Base-by-base conservation (phyloP, 2,888 invertebrate species). In the Idaea aversata region DNA sequence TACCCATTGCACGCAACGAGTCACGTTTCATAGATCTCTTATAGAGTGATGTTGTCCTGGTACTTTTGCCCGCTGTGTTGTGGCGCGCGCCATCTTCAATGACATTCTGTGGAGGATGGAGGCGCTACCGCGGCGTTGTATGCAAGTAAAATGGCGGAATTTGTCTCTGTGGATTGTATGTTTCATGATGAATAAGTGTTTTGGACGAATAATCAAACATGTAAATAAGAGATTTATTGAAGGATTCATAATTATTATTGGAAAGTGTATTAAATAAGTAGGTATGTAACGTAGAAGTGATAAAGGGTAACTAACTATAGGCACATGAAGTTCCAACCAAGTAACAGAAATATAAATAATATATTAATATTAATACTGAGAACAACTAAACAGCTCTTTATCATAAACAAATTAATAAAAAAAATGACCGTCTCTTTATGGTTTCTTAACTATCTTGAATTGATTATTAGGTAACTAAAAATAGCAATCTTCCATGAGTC, bases 51-150 rank as follows among this genome's bases (percentile, higher is more conserved):
- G 87, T 59, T 64, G 13, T 63, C 88, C 87, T 91, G 76, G 88
- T 92, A 86, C 61, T 68, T 79, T 79, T 84, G 89, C 88, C 86
- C 89, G 90, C 87, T 88, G 85, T 86, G 85, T 86, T 84, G 86
- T 84, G 88, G 86, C 90, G 86, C 89, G 89, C 90, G 91, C 90
- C 90, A 89, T 90, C 87, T 88, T 88, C 80, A 77, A 73, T 76
- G 72, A 73, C 75, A 72, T 70, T 70, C 70, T 67, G 64, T 67
- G 63, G 64, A 69, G 70, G 65, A 67, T 66, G 67, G 61, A 67
- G 59, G 15, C 58, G 15, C 58, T 15, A 59, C 13, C 47, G 47
- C 47, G 13, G 7, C 47, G 25, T 25, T n/a, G n/a, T n/a, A n/a
- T n/a, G n/a, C n/a, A n/a, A 38, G 38, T 38, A 13, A 38, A 38